Base-by-base conservation (phyloP, 1,140 invertebrate species). In the Euglossa dilemma region DNA sequence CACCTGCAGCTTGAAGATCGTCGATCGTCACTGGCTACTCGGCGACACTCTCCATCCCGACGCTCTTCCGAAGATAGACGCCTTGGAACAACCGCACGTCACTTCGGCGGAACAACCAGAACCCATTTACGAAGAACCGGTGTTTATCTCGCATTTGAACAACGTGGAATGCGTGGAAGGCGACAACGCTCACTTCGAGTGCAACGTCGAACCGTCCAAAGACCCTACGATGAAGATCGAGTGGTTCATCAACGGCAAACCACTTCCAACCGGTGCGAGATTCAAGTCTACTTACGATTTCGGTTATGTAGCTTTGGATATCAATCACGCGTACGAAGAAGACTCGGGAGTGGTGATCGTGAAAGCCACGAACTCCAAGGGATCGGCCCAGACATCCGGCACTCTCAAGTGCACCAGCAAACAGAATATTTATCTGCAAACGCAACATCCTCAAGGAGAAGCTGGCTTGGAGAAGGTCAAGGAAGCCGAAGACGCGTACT, bases 211-310 rank as follows among this genome's bases (percentile, higher is more conserved):
- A 92, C 98, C 98, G 57, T 97, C 98, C 18, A 97, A 98, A 92
- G 98, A 99, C 94, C 98, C 98, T 5, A 99, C 98, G 18, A 96
- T 99, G 95, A 97, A 97, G 90, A 97, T 99, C 88, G 98, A 98
- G 94, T 98, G 98, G 97, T 98, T 97, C 94, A 95, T 97, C 72
- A 98, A 98, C 91, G 97, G 97, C 20, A 97, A 98, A 94, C 96
- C 97, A 12, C 92, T 98, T 76, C 97, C 97, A 83, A 96, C 95
- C 64, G 98, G 97, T 50, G 95, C 97, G 7, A 96, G 97, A 91
- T 98, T 96, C 89, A 98, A 98, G 91, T 96, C 97, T 23, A 97
- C 96, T 36, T 98, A 98, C 89, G 98, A 99, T 90, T 98, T 98
- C 94, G 98, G 98, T 45, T 98, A 97, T 83, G 96, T 98, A 0